Conservation (phyloP, 2,888 invertebrate genomes). For the Zele albiditarsus region DNA sequence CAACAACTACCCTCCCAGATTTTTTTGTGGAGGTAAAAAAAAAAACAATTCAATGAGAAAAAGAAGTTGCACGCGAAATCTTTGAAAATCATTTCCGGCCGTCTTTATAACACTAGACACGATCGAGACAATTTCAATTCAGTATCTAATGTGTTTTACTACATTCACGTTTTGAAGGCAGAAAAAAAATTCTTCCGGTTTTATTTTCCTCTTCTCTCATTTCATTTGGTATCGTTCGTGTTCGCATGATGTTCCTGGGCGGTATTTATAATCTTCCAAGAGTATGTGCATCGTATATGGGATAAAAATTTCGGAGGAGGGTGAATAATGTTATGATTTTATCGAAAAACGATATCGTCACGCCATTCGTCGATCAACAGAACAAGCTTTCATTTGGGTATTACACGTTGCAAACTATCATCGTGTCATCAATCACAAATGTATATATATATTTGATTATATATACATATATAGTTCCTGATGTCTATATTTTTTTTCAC, state of each 20-base stretch:
- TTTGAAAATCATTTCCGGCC: slow-evolving; percentile 50
- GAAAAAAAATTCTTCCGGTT: neutral
- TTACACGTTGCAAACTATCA: too few relatives aligned
- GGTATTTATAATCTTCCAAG: neutral
- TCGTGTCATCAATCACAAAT: too few relatives aligned
- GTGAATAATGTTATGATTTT: slow-evolving; percentile 49
- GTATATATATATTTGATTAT: too few relatives aligned
- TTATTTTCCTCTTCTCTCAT: slow-evolving; percentile 4
- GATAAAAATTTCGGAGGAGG: neutral
- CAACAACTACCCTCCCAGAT: slow-evolving; percentile 37
- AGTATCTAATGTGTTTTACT: neutral
- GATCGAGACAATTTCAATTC: slow-evolving; percentile 8
- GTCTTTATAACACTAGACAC: neutral
- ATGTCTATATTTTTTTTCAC: neutral
- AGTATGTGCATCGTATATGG: neutral
- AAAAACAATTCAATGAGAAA: slow-evolving; percentile 3
- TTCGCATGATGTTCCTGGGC: slow-evolving; percentile 35
- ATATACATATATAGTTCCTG: neutral
- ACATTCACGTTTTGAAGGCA: neutral
- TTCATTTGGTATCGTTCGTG: slow-evolving; percentile 39
- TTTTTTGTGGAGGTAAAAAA: neutral
- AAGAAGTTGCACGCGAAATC: slow-evolving; percentile 61
- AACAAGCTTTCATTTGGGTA: slow-evolving; percentile 46
- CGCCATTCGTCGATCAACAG: slow-evolving; percentile 63
- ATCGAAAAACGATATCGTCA: slow-evolving; percentile 59